A percentile compares a stretch with the other conserved stretches of the same genome.
phyloP scores from a whole-genome alignment of 1,140 invertebrate species.

The Camponotus vicinus region DNA sequence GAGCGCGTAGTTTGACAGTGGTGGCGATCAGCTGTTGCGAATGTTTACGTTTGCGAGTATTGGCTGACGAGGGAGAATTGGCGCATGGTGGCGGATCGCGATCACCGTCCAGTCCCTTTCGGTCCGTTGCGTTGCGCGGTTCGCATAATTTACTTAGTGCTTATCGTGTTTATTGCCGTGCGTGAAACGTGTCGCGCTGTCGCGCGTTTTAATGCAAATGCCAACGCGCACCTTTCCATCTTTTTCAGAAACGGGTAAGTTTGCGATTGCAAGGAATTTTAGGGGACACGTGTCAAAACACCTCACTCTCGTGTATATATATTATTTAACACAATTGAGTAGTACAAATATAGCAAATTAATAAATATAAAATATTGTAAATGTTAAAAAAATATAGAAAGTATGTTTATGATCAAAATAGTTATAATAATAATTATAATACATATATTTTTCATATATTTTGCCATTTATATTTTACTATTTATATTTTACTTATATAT shows the following conservation, averaged over 20 bases:
- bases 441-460: no score
- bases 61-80: slow-evolving; percentile 59
- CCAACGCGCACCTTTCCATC: background rate
- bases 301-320: background rate
- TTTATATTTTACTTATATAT: background rate
- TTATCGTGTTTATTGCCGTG: slow-evolving; percentile 36
- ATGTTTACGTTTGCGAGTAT: slow-evolving; percentile 76
- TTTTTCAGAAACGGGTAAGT: slow-evolving; percentile 35
- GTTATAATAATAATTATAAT: background rate
- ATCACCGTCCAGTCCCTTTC: slow-evolving; percentile 75
- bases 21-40: slow-evolving; percentile 72
- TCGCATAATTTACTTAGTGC: slow-evolving; percentile 49
- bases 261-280: background rate
- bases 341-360: background rate
- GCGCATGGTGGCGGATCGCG: slow-evolving; percentile 72
- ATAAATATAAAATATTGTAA: background rate
- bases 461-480: background rate
- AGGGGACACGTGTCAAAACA: background rate
- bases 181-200: background rate
- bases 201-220: slow-evolving; percentile 12
- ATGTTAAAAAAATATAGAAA: background rate
- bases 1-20: slow-evolving; percentile 19
- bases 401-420: background rate
- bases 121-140: slow-evolving; percentile 69
- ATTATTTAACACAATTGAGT: background rate